Evolutionary conservation across 1,140 invertebrate genomes (phyloP).

Genomic region (Myzus persicae): DNA sequence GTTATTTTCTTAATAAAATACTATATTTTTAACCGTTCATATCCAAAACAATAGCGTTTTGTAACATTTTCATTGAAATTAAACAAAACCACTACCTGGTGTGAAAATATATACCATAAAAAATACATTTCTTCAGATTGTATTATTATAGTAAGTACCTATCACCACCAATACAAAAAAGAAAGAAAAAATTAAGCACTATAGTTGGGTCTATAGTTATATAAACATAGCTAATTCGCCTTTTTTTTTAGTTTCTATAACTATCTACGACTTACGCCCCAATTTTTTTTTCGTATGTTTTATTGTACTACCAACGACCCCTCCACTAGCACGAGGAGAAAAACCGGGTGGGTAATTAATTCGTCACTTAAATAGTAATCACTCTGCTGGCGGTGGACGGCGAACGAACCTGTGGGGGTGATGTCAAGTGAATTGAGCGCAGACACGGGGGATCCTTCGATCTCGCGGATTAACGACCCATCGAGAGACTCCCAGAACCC

Average conservation of each 20-base stretch:
- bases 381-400: background rate
- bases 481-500: conserved; percentile 88
- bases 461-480: conserved; percentile 77
- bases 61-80: background rate
- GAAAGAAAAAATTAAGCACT: background rate
- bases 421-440: conserved; percentile 79
- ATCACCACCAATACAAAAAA: background rate
- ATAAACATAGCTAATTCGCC: too few species aligned
- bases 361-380: background rate
- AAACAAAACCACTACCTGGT: background rate
- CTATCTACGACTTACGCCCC: too few species aligned
- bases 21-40: background rate
- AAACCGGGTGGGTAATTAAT: too few species aligned
- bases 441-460: conserved; percentile 82
- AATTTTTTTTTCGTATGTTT: too few species aligned
- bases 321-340: too few species aligned
- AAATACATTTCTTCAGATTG: background rate
- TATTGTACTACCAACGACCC: too few species aligned
- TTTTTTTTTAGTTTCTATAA: too few species aligned
- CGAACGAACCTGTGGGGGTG: background rate
- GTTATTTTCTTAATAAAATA: background rate
- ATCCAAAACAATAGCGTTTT: background rate
- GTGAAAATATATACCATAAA: background rate
- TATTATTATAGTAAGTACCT: background rate
- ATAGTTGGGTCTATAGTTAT: background rate